Evolutionary conservation across 2,888 invertebrate genomes (phyloP).

Genomic region (Hydropsyche betteni): DNA sequence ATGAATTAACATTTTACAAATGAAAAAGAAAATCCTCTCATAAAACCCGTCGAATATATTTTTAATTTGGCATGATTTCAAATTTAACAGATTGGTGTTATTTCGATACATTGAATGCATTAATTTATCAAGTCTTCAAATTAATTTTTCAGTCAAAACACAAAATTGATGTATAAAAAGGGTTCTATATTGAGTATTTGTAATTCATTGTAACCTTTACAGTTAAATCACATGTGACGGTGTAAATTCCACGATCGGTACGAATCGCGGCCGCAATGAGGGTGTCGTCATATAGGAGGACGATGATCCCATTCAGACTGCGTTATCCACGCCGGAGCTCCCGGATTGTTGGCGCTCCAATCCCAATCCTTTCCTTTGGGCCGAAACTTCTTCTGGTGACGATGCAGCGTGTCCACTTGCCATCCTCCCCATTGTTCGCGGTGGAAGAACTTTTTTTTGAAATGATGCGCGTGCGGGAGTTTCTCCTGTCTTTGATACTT

Average conservation of each 20-base stretch:
- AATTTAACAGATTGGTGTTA: conserved; percentile 28
- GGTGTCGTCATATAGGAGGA: conserved; percentile 64
- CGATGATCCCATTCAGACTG: conserved; percentile 62
- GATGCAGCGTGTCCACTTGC: conserved; percentile 56
- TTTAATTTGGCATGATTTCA: conserved; percentile 33
- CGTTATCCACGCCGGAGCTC: conserved; percentile 52
- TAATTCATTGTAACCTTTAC: not conserved
- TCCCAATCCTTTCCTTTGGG: conserved; percentile 80
- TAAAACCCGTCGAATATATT: not conserved
- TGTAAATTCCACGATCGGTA: conserved; percentile 5
- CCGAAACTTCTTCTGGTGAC: conserved; percentile 71
- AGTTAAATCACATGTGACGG: conserved; percentile 9
- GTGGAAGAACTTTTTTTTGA: conserved; percentile 87
- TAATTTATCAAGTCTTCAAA: conserved; percentile 32
- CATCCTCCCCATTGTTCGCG: conserved; percentile 73
- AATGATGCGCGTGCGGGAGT: conserved; percentile 69
- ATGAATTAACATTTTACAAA: conserved; percentile 40
- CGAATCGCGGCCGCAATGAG: conserved; percentile 42
- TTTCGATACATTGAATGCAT: conserved; percentile 12
- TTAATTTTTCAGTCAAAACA: conserved; percentile 32
- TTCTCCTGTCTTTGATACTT: conserved; percentile 69
- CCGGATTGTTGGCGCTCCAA: conserved; percentile 59
- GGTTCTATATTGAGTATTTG: conserved; percentile 1
- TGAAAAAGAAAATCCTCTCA: not conserved
- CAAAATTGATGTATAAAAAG: conserved; percentile 1